phyloP scores from a whole-genome alignment of 2,113 vertebrate species.

The Plecturocebus donacophilus region DNA sequence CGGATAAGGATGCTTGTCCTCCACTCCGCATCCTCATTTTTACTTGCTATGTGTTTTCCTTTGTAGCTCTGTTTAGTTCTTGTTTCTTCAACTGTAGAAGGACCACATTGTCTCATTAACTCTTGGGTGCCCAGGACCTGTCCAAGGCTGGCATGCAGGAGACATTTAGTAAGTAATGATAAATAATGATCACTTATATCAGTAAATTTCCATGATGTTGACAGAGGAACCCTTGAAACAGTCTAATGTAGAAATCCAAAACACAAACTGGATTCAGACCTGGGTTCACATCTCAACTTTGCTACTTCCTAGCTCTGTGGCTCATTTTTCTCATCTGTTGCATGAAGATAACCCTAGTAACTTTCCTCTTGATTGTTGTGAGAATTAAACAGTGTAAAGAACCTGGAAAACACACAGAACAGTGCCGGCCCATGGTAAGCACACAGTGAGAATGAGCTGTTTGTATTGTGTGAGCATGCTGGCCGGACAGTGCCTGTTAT shows the following conservation, averaged over 20 bases:
- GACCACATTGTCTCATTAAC: not conserved
- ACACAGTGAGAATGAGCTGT: not conserved
- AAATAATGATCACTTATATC: not conserved
- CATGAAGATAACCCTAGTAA: not conserved
- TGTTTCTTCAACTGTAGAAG: not conserved
- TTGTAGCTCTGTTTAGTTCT: not conserved
- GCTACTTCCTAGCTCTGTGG: not conserved
- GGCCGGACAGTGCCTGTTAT: not conserved
- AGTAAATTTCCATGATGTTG: rapidly evolving
- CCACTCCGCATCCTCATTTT: not conserved
- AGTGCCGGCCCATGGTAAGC: not conserved
- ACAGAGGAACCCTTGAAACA: not conserved
- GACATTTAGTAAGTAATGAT: not conserved
- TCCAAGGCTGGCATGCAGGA: too few species aligned
- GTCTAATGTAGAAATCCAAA: not conserved
- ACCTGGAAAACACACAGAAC: not conserved
- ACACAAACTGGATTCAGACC: not conserved
- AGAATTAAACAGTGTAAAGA: not conserved
- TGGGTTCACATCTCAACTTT: not conserved
- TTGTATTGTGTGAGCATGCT: not conserved
- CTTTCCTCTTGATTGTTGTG: not conserved
- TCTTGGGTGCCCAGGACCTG: not conserved
- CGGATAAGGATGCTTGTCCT: too few species aligned
- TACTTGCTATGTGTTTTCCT: not conserved
- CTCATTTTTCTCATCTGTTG: not conserved